phyloP scores from a whole-genome alignment of 2,113 vertebrate species.

The Fregata magnificens region DNA sequence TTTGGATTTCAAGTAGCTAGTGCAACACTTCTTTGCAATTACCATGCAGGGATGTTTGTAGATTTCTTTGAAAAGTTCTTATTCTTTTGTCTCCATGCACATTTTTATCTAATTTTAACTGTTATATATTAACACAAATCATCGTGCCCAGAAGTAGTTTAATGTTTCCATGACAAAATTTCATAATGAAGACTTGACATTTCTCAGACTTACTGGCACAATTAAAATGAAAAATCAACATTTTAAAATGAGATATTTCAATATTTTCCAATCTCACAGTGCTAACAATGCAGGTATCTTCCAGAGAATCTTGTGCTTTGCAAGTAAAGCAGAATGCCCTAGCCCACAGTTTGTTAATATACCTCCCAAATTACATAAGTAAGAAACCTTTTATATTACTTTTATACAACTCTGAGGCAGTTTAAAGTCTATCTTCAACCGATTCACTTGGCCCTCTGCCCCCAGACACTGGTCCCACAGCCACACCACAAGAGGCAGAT shows the following conservation, averaged over 20 bases:
- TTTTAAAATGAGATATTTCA: background rate
- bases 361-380: background rate
- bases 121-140: background rate
- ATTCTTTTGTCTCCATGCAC: conserved; percentile 34
- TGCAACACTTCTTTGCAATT: background rate
- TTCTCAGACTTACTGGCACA: background rate
- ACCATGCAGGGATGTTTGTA: background rate
- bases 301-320: background rate
- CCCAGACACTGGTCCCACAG: background rate
- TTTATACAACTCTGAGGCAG: background rate
- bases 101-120: conserved; percentile 61
- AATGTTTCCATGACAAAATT: conserved; percentile 16
- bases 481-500: background rate
- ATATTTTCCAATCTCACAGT: background rate
- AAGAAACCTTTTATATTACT: background rate
- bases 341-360: background rate
- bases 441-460: background rate
- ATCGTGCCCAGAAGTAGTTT: background rate
- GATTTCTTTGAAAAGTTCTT: conserved; percentile 17
- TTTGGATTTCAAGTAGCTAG: background rate
- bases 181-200: background rate
- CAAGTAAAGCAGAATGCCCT: background rate
- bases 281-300: background rate
- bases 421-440: background rate
- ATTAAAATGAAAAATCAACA: background rate